Conservation (phyloP, 1,140 invertebrate species). For the Zelostemma sp. region DNA sequence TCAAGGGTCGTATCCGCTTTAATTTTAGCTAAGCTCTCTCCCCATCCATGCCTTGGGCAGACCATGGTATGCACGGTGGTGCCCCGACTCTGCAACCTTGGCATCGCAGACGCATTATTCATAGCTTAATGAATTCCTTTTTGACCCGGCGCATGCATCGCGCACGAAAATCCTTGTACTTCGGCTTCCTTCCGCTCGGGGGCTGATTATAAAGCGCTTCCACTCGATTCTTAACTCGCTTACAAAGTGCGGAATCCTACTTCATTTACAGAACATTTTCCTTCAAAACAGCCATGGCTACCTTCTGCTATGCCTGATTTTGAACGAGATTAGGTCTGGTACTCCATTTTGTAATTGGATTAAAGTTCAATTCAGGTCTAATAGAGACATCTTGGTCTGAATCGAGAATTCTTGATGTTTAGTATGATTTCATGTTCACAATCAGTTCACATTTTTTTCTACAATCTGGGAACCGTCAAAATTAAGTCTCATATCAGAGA, state of each 20-base stretch:
- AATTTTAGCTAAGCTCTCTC: slow-evolving; percentile 63
- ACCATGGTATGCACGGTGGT: slow-evolving; percentile 63
- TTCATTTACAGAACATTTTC: neutral
- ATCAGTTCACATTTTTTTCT: no score
- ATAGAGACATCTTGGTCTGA: no score
- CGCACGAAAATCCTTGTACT: slow-evolving; percentile 46
- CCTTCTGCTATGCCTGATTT: no score
- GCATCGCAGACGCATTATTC: slow-evolving; percentile 70
- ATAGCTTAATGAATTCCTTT: slow-evolving; percentile 69
- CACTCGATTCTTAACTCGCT: slow-evolving; percentile 28
- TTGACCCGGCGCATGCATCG: slow-evolving; percentile 48
- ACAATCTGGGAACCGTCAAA: no score
- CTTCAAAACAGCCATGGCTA: neutral
- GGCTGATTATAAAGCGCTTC: slow-evolving; percentile 28
- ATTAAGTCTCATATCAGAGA: no score
- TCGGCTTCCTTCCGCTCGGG: slow-evolving; percentile 31
- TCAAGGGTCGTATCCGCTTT: slow-evolving; percentile 62
- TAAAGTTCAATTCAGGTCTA: no score
- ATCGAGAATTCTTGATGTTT: no score
- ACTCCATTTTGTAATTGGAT: no score
- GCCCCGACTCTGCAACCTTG: slow-evolving; percentile 63
- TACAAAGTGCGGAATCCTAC: neutral
- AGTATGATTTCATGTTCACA: no score
- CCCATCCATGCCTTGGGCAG: slow-evolving; percentile 57
- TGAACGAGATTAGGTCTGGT: no score